Conservation (phyloP, 2,888 invertebrate species). For the Junonia oenone region DNA sequence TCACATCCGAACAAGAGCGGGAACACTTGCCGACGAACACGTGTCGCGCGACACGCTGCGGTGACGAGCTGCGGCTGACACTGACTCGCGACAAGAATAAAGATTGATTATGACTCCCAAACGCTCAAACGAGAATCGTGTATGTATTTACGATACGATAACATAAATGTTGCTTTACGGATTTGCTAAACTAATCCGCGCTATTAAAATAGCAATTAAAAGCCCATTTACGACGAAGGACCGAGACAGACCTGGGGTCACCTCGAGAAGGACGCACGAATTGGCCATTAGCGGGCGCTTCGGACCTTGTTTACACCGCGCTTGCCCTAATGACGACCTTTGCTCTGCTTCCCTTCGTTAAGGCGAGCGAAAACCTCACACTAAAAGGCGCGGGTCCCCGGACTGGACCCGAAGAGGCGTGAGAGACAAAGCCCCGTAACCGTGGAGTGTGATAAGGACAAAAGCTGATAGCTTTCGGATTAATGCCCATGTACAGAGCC, state of each 20-base stretch:
- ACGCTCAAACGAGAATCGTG: background rate
- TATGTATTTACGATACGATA: background rate
- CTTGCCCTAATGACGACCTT: conserved; percentile 81
- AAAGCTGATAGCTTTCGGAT: conserved; percentile 75
- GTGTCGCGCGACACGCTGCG: conserved; percentile 46
- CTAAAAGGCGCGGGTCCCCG: conserved; percentile 74
- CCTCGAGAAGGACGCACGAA: conserved; percentile 75
- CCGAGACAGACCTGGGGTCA: conserved; percentile 73
- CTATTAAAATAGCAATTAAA: conserved; percentile 78
- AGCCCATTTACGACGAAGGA: conserved; percentile 67
- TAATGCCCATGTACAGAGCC: conserved; percentile 75
- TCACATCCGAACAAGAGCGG: conserved; percentile 77
- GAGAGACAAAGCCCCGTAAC: conserved; percentile 53
- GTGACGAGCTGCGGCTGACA: conserved; percentile 43
- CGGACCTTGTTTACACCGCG: conserved; percentile 79
- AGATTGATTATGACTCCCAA: conserved; percentile 45
- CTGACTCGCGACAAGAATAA: conserved; percentile 35
- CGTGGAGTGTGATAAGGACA: conserved; percentile 60
- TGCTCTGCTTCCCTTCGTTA: conserved; percentile 80
- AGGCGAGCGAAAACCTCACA: conserved; percentile 79
- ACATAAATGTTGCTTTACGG: conserved; percentile 24
- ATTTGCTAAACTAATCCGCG: conserved; percentile 62
- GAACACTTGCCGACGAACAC: conserved; percentile 64
- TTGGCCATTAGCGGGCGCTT: conserved; percentile 80
- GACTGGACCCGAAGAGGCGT: conserved; percentile 66